Conservation (phyloP, 1,140 invertebrate genomes). For the Temnothorax longispinosus region DNA sequence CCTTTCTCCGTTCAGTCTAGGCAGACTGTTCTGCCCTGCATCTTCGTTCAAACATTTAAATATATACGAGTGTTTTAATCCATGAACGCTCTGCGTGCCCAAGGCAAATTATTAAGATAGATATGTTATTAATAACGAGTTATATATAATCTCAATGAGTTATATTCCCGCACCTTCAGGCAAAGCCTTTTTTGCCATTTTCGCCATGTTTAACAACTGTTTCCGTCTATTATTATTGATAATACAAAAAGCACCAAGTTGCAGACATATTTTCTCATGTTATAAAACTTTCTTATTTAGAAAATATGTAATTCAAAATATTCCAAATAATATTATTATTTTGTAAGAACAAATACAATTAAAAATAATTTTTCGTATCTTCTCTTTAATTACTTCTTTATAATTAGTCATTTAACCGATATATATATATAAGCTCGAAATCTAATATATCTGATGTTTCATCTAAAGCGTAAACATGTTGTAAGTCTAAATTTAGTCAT, state of each 20-base stretch:
- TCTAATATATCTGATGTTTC: constrained; percentile 65
- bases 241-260: background rate
- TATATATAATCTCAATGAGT: constrained; percentile 11
- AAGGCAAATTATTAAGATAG: constrained; percentile 39
- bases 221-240: background rate
- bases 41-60: constrained; percentile 47
- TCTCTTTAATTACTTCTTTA: background rate
- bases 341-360: background rate
- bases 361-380: background rate
- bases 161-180: background rate
- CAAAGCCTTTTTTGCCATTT: background rate
- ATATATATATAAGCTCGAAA: constrained; percentile 21
- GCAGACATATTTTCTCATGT: background rate
- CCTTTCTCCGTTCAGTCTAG: constrained; percentile 43
- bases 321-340: background rate
- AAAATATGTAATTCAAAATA: background rate
- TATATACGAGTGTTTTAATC: constrained; percentile 7
- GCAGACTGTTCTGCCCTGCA: constrained; percentile 2
- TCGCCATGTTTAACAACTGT: constrained; percentile 27
- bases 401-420: background rate
- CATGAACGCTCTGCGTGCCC: background rate
- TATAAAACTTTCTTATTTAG: background rate
- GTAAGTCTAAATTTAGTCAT: constrained; percentile 77
- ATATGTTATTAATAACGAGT: constrained; percentile 37
- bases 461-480: constrained; percentile 76